Percentiles rank a stretch among this genome's conserved stretches.
phyloP scores from a whole-genome alignment of 2,113 vertebrate species.

The Falcunculus frontatus region DNA sequence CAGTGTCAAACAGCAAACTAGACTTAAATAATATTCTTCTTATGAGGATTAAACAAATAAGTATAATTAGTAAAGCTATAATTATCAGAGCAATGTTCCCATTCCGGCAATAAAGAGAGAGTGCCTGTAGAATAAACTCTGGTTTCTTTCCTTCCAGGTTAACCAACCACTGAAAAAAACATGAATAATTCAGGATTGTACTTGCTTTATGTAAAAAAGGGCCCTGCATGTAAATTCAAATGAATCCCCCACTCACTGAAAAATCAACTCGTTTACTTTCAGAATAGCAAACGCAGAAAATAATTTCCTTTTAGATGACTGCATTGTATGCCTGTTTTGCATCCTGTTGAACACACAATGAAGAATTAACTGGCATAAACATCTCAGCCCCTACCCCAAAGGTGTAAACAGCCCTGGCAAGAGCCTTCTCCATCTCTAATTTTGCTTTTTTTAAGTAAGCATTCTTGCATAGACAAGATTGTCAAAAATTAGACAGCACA shows the following conservation, averaged over 20 bases:
- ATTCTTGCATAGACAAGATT: not conserved
- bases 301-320: not conserved
- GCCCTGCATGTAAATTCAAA: not conserved
- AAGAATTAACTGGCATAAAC: not conserved
- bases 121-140: not conserved
- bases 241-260: not conserved
- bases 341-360: not conserved
- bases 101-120: not conserved
- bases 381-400: not conserved
- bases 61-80: not conserved
- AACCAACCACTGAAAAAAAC: not conserved
- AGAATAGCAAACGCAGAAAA: not conserved
- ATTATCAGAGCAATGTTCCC: not conserved
- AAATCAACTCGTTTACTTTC: conserved; percentile 19
- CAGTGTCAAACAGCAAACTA: not conserved
- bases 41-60: not conserved
- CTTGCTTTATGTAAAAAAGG: not conserved
- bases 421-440: not conserved
- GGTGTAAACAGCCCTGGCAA: not conserved
- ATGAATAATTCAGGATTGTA: conserved; percentile 32
- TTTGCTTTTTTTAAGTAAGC: not conserved
- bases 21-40: not conserved
- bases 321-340: not conserved
- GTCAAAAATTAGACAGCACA: not conserved
- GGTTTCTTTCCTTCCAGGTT: not conserved